A percentile compares a stretch with the other conserved stretches of the same genome.
Conservation (phyloP, 2,797 vertebrate species). For the Rhinatrema bivittatum region DNA sequence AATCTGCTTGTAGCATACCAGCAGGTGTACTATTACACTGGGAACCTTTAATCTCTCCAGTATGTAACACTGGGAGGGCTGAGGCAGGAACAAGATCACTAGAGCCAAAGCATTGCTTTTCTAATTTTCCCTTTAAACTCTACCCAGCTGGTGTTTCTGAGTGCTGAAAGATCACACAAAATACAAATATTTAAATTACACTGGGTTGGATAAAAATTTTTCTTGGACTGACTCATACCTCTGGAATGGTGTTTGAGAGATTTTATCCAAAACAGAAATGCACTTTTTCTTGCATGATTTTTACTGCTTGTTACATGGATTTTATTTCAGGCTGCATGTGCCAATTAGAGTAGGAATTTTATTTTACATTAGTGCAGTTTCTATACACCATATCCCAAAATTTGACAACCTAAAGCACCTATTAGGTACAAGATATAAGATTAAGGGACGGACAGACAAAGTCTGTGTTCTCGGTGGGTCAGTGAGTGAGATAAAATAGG, state of each 20-base stretch:
- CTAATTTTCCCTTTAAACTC: constrained; percentile 16
- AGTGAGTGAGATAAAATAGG: too few species aligned
- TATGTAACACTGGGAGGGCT: constrained; percentile 16
- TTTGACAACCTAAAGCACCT: too few species aligned
- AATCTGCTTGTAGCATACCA: constrained; percentile 1
- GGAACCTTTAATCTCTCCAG: constrained; percentile 6
- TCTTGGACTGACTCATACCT: constrained; percentile 3
- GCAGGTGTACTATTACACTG: constrained; percentile 11
- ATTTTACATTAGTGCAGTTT: constrained; percentile 3
- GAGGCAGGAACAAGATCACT: constrained; percentile 1
- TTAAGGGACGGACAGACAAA: too few species aligned
- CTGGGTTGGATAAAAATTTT: constrained; percentile 1
- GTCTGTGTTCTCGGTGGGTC: too few species aligned
- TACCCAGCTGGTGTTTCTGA: constrained; percentile 8
- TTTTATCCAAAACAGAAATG: constrained; percentile 4
- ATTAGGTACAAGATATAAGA: too few species aligned
- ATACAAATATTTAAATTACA: constrained; percentile 6
- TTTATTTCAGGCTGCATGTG: too few species aligned
- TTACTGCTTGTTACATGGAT: too few species aligned
- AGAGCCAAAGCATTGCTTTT: constrained; percentile 8
- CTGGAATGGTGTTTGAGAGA: not conserved
- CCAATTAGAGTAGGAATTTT: too few species aligned
- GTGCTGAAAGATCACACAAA: constrained; percentile 19
- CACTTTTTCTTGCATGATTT: too few species aligned
- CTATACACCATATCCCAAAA: too few species aligned